These are phyloP conservation scores for Drosophila parabipectinata DNA, from an alignment of 1,140 invertebrate genomes.

Conservation along the genomic window DNA sequence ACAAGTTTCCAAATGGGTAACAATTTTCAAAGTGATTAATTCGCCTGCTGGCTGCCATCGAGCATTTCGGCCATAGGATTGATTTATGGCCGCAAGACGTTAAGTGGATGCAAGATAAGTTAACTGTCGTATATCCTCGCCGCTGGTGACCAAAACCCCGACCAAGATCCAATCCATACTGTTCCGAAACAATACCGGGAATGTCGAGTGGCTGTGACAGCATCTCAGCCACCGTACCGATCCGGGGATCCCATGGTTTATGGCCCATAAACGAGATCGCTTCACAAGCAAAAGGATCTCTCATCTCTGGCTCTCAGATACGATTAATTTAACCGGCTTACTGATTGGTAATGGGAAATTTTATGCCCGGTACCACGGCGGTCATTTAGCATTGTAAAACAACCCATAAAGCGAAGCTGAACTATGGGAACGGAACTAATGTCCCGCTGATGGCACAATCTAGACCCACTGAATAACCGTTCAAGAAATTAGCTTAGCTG, in stretches of 20 bases:
- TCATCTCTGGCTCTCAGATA: conserved; percentile 36
- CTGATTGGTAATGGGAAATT: conserved; percentile 76
- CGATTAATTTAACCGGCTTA: conserved; percentile 77
- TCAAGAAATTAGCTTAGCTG: conserved; percentile 66
- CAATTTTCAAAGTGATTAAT: conserved; percentile 83
- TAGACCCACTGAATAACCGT: conserved; percentile 60
- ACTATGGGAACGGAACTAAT: conserved; percentile 71
- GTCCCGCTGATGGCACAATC: conserved; percentile 55
- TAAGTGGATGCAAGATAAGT: conserved; percentile 83
- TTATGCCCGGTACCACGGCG: conserved; percentile 46
- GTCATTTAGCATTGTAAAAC: conserved; percentile 77
- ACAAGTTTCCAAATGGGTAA: conserved; percentile 82
- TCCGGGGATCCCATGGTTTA: conserved; percentile 68
- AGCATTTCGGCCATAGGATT: conserved; percentile 78
- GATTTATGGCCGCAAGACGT: conserved; percentile 81
- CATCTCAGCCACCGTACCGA: conserved; percentile 16
- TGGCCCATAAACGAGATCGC: conserved; percentile 79
- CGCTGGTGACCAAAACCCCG: conserved; percentile 65
- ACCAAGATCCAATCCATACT: conserved; percentile 10
- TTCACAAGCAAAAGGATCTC: conserved; percentile 68
- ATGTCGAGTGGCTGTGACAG: conserved; percentile 33
- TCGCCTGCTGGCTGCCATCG: conserved; percentile 78
- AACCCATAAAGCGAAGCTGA: conserved; percentile 64
- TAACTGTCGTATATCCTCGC: conserved; percentile 81
- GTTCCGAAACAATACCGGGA: conserved; percentile 58